Evolutionary conservation across 2,888 invertebrate genomes (phyloP), one percentile per base, ranked within the genome.

Genomic region (Anoncus sp.): DNA sequence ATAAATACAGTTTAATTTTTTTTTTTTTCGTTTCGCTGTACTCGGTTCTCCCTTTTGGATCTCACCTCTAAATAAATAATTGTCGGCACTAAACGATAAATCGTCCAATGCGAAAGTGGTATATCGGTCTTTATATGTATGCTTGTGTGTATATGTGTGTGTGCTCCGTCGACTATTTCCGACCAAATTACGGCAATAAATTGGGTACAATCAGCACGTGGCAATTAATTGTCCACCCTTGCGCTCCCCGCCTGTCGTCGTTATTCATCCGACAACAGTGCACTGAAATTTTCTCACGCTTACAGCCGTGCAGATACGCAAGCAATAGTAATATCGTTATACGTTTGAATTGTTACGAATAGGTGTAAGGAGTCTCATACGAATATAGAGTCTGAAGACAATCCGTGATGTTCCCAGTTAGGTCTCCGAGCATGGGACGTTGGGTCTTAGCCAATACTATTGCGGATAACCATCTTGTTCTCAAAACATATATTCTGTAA

Each of bases 141-240:
- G 63, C 49, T 14, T 63, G 20, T 31, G n/a, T 65, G 49, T 45
- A 24, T 62, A 55, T 40, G 66, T 51, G 51, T 38, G 27, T 70
- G 70, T 53, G 75, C 74, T 70, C 59, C 67, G 51, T 74, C 74
- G 79, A 79, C 80, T 79, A 75, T 81, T 81, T 81, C 71, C 80
- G 70, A 75, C 80, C 79, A 79, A 81, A 81, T 81, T 79, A 81
- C 81, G 76, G 76, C 81, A 74, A 81, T 81, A 81, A 81, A 81
- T 81, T 81, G 66, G 71, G 67, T 74, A 79, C 81, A 81, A 81
- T 81, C 81, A 81, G 79, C 80, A 73, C 75, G 45, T 40, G 72
- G 73, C 70, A 66, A 81, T 79, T 81, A 81, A 81, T 81, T 79
- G 79, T 71, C 79, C 75, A 49, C 55, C 49, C 67, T 76, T 67